These are phyloP conservation scores for Pholis gunnellus DNA, from an alignment of 2,113 vertebrate genomes.

Conservation along the genomic window DNA sequence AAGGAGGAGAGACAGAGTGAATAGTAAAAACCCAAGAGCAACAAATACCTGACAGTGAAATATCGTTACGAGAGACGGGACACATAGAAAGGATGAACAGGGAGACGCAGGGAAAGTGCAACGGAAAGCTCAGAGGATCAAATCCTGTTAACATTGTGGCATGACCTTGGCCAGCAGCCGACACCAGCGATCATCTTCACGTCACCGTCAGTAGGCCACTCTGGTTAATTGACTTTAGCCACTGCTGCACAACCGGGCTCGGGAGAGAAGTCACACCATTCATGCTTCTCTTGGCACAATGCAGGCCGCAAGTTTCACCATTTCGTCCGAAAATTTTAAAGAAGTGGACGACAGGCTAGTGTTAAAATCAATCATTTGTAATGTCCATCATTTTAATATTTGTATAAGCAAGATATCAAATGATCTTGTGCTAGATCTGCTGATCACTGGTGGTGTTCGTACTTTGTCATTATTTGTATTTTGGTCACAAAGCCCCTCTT, in stretches of 20 bases:
- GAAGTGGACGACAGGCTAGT: not conserved
- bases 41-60: slow-evolving; percentile 76
- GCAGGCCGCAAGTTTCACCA: not conserved
- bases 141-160: slow-evolving; percentile 83
- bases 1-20: slow-evolving; percentile 27
- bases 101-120: slow-evolving; percentile 57
- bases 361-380: not conserved
- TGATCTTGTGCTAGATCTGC: not conserved
- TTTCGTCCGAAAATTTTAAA: not conserved
- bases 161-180: slow-evolving; percentile 80
- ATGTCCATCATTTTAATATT: not conserved
- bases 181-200: slow-evolving; percentile 79
- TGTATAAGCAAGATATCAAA: not conserved
- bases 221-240: slow-evolving; percentile 82
- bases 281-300: slow-evolving; percentile 6
- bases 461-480: slow-evolving; percentile 1
- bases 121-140: slow-evolving; percentile 70
- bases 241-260: slow-evolving; percentile 24
- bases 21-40: slow-evolving; percentile 51
- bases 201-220: slow-evolving; percentile 80
- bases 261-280: slow-evolving; percentile 33
- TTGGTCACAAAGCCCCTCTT: not conserved
- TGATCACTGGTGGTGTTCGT: not conserved
- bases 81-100: slow-evolving; percentile 63
- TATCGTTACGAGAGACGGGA: slow-evolving; percentile 61